These are phyloP conservation scores for Nesogale talazaci DNA, from an alignment of 2,113 vertebrate genomes.

Conservation along the genomic window DNA sequence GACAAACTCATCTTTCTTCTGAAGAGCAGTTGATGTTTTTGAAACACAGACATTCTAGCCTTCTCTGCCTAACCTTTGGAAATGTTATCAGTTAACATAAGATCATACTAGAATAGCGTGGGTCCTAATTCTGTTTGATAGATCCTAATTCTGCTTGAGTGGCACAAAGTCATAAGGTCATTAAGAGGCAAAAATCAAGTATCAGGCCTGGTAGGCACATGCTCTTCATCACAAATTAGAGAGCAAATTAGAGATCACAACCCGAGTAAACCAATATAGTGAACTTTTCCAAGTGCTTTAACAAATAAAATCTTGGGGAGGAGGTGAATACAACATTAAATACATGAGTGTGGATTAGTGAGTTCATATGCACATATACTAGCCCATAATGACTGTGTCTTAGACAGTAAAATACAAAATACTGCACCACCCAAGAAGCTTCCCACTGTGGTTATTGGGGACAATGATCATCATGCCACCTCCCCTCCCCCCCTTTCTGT, in stretches of 20 bases:
- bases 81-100: background rate
- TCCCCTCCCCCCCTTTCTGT: too few relatives aligned
- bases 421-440: too few relatives aligned
- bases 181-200: background rate
- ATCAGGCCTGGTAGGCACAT: accelerated
- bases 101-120: background rate
- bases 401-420: too few relatives aligned
- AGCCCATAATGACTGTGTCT: too few relatives aligned
- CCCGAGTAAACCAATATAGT: too few relatives aligned
- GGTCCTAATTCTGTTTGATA: background rate
- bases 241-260: background rate
- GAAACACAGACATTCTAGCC: too few relatives aligned
- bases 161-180: background rate
- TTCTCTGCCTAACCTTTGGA: background rate
- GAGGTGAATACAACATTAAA: too few relatives aligned
- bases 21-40: too few relatives aligned
- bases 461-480: accelerated
- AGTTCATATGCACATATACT: background rate
- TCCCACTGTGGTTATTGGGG: background rate
- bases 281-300: accelerated
- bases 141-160: background rate
- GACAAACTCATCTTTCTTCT: too few relatives aligned
- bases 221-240: background rate
- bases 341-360: background rate
- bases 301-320: background rate